A percentile compares a stretch with the other conserved stretches of the same genome.
Conservation (phyloP, 2,113 vertebrate species). For the Sander vitreus region DNA sequence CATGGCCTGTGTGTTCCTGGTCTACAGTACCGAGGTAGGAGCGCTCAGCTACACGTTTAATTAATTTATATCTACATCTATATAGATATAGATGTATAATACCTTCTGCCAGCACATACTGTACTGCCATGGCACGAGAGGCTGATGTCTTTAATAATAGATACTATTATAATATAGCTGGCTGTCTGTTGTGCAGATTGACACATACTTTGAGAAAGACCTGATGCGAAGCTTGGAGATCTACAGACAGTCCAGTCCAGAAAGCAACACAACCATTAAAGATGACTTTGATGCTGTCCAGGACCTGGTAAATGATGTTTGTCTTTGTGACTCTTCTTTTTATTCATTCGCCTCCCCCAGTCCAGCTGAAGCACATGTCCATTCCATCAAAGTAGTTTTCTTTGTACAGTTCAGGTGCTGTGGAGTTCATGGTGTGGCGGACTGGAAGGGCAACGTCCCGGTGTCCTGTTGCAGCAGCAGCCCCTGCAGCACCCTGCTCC, state of each 20-base stretch:
- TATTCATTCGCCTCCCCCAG: neutral
- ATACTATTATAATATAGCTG: neutral
- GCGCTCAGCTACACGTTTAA: no score
- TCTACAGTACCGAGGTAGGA: conserved; percentile 82
- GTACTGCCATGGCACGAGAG: neutral
- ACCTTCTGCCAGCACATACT: neutral
- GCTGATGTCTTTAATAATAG: neutral
- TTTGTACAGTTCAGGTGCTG: conserved; percentile 77
- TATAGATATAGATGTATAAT: no score
- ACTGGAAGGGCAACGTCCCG: conserved; percentile 72
- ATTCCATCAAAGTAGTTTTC: neutral
- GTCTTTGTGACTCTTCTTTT: neutral
- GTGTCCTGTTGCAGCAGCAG: conserved; percentile 71
- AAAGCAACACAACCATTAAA: conserved; percentile 59
- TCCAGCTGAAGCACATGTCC: neutral
- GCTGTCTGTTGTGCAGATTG: conserved; percentile 65
- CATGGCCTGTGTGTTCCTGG: conserved; percentile 84
- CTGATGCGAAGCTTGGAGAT: conserved; percentile 68
- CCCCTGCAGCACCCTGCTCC: conserved; percentile 42
- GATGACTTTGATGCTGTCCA: conserved; percentile 77
- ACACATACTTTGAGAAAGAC: conserved; percentile 74
- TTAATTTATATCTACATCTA: no score
- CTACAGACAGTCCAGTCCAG: conserved; percentile 54
- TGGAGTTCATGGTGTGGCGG: conserved; percentile 68
- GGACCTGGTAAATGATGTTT: conserved; percentile 54